Conservation (phyloP, 2,797 vertebrate species). For the Varecia variegata region DNA sequence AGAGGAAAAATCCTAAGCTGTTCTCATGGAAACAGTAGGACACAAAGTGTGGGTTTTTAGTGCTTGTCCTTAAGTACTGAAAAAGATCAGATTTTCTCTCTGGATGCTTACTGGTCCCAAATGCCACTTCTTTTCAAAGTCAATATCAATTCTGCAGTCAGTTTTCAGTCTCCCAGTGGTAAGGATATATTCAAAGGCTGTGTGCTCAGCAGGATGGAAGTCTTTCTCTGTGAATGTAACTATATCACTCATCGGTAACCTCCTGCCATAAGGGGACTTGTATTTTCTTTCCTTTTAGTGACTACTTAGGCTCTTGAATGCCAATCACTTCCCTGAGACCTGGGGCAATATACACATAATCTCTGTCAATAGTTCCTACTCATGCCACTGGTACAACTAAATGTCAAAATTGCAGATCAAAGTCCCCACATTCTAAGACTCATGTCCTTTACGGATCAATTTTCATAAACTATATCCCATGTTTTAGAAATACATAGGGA, state of each 20-base stretch:
- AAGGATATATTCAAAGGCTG: constrained; percentile 82
- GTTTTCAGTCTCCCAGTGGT: constrained; percentile 79
- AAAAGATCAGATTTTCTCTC: constrained; percentile 75
- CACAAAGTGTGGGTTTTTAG: constrained; percentile 68
- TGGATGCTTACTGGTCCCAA: constrained; percentile 77
- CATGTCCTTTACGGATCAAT: not conserved
- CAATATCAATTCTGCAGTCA: constrained; percentile 74
- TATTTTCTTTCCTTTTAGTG: constrained; percentile 81
- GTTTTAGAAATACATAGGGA: constrained; percentile 23
- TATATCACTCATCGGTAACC: constrained; percentile 82
- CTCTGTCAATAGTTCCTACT: constrained; percentile 49
- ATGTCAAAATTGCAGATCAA: constrained; percentile 57
- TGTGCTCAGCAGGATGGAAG: constrained; percentile 77
- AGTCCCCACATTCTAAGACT: constrained; percentile 24
- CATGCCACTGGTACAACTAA: constrained; percentile 24
- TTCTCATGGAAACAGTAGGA: constrained; percentile 77
- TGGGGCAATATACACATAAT: constrained; percentile 66
- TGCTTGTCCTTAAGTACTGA: constrained; percentile 67
- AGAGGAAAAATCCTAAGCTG: constrained; percentile 42
- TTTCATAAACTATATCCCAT: constrained; percentile 52
- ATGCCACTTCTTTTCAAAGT: constrained; percentile 79
- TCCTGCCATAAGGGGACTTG: constrained; percentile 69
- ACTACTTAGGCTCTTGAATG: constrained; percentile 77
- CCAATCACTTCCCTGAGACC: constrained; percentile 75
- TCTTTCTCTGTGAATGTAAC: constrained; percentile 78